These are phyloP conservation scores for Boulengeromyrus knoepffleri DNA, from an alignment of 2,113 vertebrate species.

Conservation along the genomic window DNA sequence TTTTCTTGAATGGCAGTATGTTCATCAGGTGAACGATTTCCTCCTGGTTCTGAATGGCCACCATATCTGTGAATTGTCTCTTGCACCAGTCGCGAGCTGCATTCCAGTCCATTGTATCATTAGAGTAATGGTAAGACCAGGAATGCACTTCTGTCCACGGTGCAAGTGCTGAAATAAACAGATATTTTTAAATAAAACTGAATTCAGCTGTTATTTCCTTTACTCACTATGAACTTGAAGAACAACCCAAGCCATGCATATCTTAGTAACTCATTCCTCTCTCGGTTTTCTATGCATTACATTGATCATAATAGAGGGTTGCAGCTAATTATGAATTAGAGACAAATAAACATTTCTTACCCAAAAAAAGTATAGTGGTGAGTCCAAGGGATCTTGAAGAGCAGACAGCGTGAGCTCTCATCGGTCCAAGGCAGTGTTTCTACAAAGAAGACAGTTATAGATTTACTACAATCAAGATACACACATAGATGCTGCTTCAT, in stretches of 20 bases:
- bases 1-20: conserved; percentile 38
- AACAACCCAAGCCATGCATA: not conserved
- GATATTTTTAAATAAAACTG: not conserved
- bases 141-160: conserved; percentile 47
- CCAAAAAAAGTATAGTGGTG: conserved; percentile 14
- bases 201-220: not conserved
- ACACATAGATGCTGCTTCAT: not conserved
- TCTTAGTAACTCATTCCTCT: not conserved
- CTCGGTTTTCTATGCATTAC: not conserved
- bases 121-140: conserved; percentile 72
- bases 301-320: not conserved
- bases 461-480: not conserved
- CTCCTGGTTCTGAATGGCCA: conserved; percentile 84
- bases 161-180: conserved; percentile 47
- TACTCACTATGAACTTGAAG: not conserved
- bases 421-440: conserved; percentile 19
- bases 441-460: conserved; percentile 11
- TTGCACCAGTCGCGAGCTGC: conserved; percentile 66
- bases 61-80: conserved; percentile 71
- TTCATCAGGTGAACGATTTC: conserved; percentile 74
- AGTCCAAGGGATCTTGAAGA: conserved; percentile 18
- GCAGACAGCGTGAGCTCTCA: conserved; percentile 15
- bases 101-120: conserved; percentile 57
- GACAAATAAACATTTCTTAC: conserved; percentile 20
- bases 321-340: not conserved